Evolutionary conservation across 2,113 vertebrate species (phyloP).

Genomic region (Nesoenas mayeri): DNA sequence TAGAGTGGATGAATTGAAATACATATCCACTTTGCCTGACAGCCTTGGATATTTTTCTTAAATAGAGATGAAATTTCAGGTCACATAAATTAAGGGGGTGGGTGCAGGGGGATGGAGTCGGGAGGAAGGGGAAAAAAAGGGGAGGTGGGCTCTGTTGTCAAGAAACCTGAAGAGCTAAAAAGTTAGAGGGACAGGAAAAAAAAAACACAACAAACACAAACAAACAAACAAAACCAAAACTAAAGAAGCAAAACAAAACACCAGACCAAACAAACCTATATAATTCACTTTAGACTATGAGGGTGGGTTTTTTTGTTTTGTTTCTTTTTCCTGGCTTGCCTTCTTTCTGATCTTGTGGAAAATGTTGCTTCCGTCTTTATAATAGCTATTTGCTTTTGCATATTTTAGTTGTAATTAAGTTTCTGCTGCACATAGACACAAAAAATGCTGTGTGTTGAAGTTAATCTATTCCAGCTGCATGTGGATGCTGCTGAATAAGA

Average conservation of each 20-base stretch:
- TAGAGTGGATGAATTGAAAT: neutral
- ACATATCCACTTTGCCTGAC: neutral
- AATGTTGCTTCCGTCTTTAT: constrained; percentile 40
- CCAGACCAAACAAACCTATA: neutral
- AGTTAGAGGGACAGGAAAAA: neutral
- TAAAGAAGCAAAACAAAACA: neutral
- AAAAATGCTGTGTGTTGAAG: constrained; percentile 36
- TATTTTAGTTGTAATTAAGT: constrained; percentile 54
- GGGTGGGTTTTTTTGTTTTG: neutral
- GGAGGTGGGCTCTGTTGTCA: neutral
- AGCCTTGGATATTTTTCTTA: neutral
- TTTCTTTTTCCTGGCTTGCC: neutral
- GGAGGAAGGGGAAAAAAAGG: neutral
- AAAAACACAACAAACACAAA: neutral
- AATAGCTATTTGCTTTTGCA: constrained; percentile 29
- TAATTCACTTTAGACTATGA: neutral
- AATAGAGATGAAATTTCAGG: neutral
- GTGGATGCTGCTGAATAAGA: constrained; percentile 48
- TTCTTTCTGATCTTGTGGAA: constrained; percentile 36
- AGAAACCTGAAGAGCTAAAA: neutral
- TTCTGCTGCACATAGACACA: constrained; percentile 9
- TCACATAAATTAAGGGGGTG: neutral
- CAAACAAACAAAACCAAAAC: neutral
- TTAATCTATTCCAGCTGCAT: constrained; percentile 58
- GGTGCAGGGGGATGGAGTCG: neutral